phyloP scores from a whole-genome alignment of 2,888 invertebrate genomes.

The Stenotaenia linearis region DNA sequence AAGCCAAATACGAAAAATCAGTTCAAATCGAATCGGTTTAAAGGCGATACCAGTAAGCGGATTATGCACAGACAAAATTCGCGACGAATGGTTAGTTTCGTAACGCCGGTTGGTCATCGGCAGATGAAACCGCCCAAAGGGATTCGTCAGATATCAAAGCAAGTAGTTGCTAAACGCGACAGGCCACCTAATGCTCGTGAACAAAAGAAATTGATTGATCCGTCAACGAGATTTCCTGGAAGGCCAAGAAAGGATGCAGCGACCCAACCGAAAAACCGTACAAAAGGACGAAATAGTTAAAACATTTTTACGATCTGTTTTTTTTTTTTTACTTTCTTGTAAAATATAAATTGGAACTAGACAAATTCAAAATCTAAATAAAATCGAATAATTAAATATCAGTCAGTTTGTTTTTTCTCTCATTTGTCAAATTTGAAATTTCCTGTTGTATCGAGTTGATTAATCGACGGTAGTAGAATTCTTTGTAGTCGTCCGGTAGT shows the following conservation, averaged over 20 bases:
- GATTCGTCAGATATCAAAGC: neutral
- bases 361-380: neutral
- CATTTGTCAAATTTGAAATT: neutral
- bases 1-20: neutral
- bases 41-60: neutral
- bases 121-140: neutral
- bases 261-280: neutral
- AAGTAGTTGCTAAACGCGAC: neutral
- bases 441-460: slow-evolving; percentile 44
- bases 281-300: neutral
- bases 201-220: neutral
- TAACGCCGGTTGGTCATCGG: neutral
- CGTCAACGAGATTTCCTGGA: neutral
- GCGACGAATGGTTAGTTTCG: neutral
- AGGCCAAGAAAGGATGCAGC: neutral
- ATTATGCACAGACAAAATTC: neutral
- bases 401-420: too few relatives aligned
- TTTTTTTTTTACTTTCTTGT: neutral
- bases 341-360: neutral
- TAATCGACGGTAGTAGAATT: slow-evolving; percentile 51
- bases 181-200: neutral
- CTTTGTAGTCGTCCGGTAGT: slow-evolving; percentile 50
- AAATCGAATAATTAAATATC: neutral
- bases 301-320: neutral
- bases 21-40: neutral